These are phyloP conservation scores for Adineta ricciae DNA, from an alignment of 2,888 invertebrate genomes.

Conservation along the genomic window DNA sequence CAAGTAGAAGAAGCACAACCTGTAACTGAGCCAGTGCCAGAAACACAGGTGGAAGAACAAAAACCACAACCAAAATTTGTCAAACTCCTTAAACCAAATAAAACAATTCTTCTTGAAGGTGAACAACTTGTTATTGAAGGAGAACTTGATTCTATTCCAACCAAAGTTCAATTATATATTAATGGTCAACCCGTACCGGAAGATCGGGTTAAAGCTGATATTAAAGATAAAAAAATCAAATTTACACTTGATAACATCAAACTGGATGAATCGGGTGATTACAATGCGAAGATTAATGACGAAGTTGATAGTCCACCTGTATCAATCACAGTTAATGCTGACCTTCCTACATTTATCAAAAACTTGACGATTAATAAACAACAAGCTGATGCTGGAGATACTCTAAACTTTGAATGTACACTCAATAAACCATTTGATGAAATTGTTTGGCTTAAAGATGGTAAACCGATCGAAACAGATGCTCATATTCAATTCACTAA, in stretches of 20 bases:
- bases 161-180: neutral
- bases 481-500: neutral
- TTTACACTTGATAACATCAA: neutral
- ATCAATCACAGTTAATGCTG: neutral
- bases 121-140: neutral
- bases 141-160: neutral
- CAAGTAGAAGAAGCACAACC: neutral
- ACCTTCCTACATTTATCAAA: neutral
- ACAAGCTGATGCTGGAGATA: neutral
- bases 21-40: neutral
- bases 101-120: neutral
- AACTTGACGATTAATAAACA: neutral
- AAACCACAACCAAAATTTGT: neutral
- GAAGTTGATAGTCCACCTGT: neutral
- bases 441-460: neutral
- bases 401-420: neutral
- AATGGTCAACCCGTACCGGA: neutral
- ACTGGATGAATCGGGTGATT: neutral
- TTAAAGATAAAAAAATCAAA: neutral
- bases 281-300: neutral
- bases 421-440: neutral
- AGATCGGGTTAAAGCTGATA: neutral
- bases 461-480: neutral
- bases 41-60: neutral
- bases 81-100: neutral